These are phyloP conservation scores for Callionymus lyra DNA, from an alignment of 2,113 vertebrate genomes.

Conservation along the genomic window DNA sequence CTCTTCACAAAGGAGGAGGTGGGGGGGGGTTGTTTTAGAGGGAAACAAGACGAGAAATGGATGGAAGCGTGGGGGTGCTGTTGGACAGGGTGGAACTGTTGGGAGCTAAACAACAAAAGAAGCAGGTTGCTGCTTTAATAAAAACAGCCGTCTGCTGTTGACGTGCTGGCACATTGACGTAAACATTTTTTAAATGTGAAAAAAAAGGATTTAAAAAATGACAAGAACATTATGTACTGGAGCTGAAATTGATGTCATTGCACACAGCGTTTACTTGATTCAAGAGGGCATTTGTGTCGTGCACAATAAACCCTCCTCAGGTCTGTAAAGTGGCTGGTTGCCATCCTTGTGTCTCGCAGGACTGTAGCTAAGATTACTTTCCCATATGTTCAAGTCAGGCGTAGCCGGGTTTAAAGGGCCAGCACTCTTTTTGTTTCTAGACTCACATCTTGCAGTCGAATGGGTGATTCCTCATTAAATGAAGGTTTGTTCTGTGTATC, in stretches of 20 bases:
- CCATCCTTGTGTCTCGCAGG: slow-evolving; percentile 67
- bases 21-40: slow-evolving; percentile 29
- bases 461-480: too few relatives aligned
- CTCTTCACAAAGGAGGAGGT: slow-evolving; percentile 62
- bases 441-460: too few relatives aligned
- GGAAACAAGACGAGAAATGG: slow-evolving; percentile 19
- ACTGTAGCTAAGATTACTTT: slow-evolving; percentile 73
- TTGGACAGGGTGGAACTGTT: too few relatives aligned
- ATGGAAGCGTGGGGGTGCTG: slow-evolving; percentile 34
- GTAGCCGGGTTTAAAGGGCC: slow-evolving; percentile 66
- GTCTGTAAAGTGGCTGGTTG: slow-evolving; percentile 53
- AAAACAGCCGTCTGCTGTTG: slow-evolving; percentile 5
- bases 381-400: slow-evolving; percentile 69
- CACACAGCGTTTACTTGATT: too few relatives aligned
- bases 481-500: too few relatives aligned
- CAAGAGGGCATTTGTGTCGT: too few relatives aligned
- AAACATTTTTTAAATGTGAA: too few relatives aligned
- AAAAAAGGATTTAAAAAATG: too few relatives aligned
- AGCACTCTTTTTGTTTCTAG: slow-evolving; percentile 17
- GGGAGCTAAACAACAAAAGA: not conserved
- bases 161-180: too few relatives aligned
- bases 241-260: too few relatives aligned
- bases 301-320: slow-evolving; percentile 18
- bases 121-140: slow-evolving; percentile 1
- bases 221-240: too few relatives aligned